Percentiles rank a stretch among this genome's conserved stretches.
phyloP scores from a whole-genome alignment of 2,113 vertebrate genomes.

The Myocastor coypus region DNA sequence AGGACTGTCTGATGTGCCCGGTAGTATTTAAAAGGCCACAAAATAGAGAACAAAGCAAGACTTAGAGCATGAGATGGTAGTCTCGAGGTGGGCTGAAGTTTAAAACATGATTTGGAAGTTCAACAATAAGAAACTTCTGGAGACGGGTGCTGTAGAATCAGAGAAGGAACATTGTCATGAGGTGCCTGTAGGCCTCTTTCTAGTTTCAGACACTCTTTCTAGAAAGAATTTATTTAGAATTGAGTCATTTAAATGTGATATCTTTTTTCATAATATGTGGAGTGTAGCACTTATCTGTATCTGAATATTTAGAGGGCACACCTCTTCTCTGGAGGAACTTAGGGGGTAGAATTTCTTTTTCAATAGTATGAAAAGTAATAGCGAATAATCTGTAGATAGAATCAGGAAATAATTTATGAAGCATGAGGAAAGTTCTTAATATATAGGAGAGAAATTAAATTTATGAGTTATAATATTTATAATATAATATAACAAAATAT shows the following conservation, averaged over 20 bases:
- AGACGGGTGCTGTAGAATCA: neutral
- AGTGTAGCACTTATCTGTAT: neutral
- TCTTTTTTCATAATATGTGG: neutral
- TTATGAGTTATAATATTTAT: too few relatives aligned
- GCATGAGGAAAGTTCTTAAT: conserved; percentile 1
- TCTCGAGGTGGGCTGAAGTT: neutral
- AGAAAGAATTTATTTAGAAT: neutral
- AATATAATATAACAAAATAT: too few relatives aligned
- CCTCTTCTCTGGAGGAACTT: neutral
- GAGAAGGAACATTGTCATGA: conserved; percentile 14
- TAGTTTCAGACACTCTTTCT: neutral
- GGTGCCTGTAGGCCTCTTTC: neutral
- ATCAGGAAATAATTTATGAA: conserved; percentile 30
- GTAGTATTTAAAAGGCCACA: neutral
- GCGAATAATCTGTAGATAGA: neutral
- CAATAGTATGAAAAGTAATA: neutral
- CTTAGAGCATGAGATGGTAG: neutral
- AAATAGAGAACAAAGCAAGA: neutral
- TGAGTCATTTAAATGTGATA: neutral
- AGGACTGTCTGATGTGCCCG: neutral
- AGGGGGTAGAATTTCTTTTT: neutral
- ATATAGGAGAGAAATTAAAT: neutral
- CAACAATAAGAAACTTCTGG: neutral
- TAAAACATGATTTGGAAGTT: neutral
- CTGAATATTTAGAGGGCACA: conserved; percentile 26